phyloP scores from a whole-genome alignment of 2,888 invertebrate genomes.

The Aphodius granarius region DNA sequence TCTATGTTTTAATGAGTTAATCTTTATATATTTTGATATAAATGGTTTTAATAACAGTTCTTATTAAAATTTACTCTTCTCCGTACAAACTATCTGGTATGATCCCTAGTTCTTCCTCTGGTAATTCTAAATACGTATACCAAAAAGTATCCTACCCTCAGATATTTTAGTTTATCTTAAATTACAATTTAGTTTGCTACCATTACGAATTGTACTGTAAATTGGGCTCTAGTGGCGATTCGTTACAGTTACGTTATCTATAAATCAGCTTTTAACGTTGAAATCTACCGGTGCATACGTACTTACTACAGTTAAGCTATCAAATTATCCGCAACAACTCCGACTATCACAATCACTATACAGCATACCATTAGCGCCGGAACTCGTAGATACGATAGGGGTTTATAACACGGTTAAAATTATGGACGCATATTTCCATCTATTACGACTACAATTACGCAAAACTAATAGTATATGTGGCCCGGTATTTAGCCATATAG shows the following conservation, averaged over 20 bases:
- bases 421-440: background rate
- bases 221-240: background rate
- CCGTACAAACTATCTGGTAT: no score
- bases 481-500: background rate
- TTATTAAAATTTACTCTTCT: no score
- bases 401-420: background rate
- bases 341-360: background rate
- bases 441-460: background rate
- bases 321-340: background rate
- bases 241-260: background rate
- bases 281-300: background rate
- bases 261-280: background rate
- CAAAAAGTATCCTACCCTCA: no score
- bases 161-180: background rate
- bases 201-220: background rate
- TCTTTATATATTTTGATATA: background rate
- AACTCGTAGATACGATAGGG: background rate
- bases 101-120: no score
- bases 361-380: background rate
- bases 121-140: no score
- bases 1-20: background rate
- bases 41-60: no score
- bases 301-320: background rate
- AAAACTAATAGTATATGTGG: background rate
- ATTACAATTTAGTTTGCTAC: background rate